Evolutionary conservation across 2,888 invertebrate genomes (phyloP), one percentile per base, ranked within the genome.

Genomic region (Shargacucullia verbasci): DNA sequence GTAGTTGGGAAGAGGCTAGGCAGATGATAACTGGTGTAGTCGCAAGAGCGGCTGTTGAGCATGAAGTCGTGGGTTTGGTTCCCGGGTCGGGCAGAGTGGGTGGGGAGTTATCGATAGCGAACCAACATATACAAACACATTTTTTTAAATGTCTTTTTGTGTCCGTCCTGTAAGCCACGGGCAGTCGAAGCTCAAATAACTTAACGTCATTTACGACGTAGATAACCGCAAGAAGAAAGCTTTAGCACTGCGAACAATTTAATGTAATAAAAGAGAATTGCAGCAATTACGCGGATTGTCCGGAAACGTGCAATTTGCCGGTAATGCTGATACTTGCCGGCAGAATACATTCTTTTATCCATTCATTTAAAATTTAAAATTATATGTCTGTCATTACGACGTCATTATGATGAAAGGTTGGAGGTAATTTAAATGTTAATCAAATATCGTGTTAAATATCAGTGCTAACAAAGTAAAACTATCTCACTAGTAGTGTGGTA

Each of bases 201-300:
- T 68, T 73, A 55, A 60, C 43, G 54, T 55, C 62, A 55, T 77
- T 58, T 61, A 48, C 49, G 45, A 70, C 59, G 49, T 33, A 74
- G 50, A 70, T 70, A 53, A 56, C 71, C 46, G 10, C 67, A 63
- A 57, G 66, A 66, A 70, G 78, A 70, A 77, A 75, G 56, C 67
- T 55, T 56, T 35, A 59, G 58, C 48, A 12, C 45, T 49, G 67
- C 58, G 57, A 64, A 73, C 63, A 74, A 80, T 74, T 79, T 77
- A 77, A 75, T 70, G 70, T 73, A 76, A 82, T 82, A 80, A 81
- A 81, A 34, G 68, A 12, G 76, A 82, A 83, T 83, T 76, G 83
- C 69, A 66, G 73, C 75, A 75, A 80, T 82, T 81, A 82, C 76
- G 54, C 39, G 72, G 78, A 79, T 81, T 77, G 80, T 79, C 69